A percentile compares a stretch with the other conserved stretches of the same genome.
Conservation (phyloP, 2,113 vertebrate genomes). For the Leiothrix lutea region DNA sequence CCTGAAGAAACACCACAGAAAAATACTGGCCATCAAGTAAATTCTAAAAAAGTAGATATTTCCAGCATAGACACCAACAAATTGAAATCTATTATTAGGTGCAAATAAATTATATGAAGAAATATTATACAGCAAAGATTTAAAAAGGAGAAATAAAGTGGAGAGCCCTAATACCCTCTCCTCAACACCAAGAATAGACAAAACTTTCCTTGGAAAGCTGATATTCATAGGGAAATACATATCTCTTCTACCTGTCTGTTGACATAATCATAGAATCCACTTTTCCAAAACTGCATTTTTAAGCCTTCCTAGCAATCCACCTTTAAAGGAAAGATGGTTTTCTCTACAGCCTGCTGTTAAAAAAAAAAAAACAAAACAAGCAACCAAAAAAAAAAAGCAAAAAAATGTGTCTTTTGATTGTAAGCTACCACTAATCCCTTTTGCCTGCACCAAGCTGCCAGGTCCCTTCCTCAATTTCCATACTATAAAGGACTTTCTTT, state of each 20-base stretch:
- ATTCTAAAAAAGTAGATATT: background rate
- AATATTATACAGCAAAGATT: background rate
- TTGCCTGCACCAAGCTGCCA: background rate
- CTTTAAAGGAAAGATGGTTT: background rate
- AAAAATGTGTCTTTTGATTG: background rate
- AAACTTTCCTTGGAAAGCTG: background rate
- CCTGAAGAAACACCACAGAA: background rate
- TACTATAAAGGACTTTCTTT: background rate
- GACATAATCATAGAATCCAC: background rate
- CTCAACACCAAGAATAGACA: background rate
- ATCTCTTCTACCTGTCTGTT: background rate
- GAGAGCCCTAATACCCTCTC: background rate
- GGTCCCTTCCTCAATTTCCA: background rate
- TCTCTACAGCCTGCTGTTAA: accelerated
- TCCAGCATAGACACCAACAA: background rate
- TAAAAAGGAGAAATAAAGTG: background rate
- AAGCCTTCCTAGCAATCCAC: background rate
- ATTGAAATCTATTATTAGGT: background rate
- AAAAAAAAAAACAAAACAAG: background rate
- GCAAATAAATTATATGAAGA: background rate
- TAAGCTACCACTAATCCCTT: background rate
- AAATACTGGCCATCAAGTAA: background rate
- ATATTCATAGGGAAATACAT: background rate
- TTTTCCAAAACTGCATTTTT: background rate
- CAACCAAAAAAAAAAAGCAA: accelerated